Conservation (phyloP, 2,888 invertebrate genomes). For the Phortica okadai region DNA sequence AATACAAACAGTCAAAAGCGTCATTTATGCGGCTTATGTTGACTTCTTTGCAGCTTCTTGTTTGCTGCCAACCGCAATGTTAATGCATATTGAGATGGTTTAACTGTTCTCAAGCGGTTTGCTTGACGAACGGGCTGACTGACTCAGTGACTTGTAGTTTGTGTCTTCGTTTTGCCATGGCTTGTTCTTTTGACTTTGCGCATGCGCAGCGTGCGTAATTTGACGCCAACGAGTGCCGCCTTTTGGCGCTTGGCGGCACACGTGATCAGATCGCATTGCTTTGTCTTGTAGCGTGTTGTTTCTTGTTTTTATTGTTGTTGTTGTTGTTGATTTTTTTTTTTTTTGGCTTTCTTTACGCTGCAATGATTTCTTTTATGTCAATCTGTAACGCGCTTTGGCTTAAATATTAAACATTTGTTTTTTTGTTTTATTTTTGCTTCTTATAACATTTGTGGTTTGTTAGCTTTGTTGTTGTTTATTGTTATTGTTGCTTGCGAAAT, state of each 20-base stretch:
- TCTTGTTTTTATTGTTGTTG: background rate
- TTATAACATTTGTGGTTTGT: background rate
- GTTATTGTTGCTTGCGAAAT: constrained; percentile 23
- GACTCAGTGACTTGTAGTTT: background rate
- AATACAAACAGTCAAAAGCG: background rate
- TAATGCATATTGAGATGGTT: background rate
- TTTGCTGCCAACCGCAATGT: background rate
- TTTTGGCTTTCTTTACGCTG: constrained; percentile 18
- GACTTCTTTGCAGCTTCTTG: background rate
- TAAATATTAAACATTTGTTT: constrained; percentile 2
- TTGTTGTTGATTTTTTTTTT: background rate
- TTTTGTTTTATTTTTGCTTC: background rate
- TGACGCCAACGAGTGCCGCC: constrained; percentile 18
- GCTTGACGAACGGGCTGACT: background rate
- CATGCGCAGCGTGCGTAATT: constrained; percentile 20
- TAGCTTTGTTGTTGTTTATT: background rate
- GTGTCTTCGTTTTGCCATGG: background rate
- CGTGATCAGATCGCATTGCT: constrained; percentile 21
- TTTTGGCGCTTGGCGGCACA: constrained; percentile 25
- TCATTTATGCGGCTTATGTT: background rate
- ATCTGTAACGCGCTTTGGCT: background rate
- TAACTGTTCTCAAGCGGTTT: background rate
- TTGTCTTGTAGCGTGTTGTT: background rate
- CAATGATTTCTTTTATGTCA: constrained; percentile 27
- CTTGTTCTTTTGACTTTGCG: constrained; percentile 15